Evolutionary conservation across 1,140 invertebrate genomes (phyloP), one percentile per base, ranked within the genome.

Genomic region (Scaptomyza graminum): DNA sequence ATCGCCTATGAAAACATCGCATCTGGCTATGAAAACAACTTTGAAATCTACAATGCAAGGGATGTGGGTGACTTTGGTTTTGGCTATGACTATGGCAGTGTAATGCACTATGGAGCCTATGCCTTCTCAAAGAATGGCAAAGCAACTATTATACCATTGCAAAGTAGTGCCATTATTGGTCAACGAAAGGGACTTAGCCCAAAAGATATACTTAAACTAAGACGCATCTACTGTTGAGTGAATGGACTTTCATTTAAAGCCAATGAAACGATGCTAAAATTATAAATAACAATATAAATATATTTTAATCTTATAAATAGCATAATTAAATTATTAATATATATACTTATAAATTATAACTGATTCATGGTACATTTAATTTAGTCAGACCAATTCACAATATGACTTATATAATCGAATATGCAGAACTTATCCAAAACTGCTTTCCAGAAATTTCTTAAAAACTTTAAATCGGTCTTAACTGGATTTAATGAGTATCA

Each of bases 41-140:
- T 94, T 72, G 84, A 92, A 2, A 93, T 93, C 56, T 79, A 74
- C 12, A 63, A 70, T 3, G 90, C 78, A 0, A 91, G 93, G 0
- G 92, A 90, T 3, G 57, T 51, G 3, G 39, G 34, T 6, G 91
- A 93, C 60, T 94, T 92, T 52, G 90, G 92, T 0, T 62, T 92
- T 28, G 75, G 76, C 12, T 95, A 95, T 67, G 95, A 95, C 87
- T 95, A 95, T 70, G 78, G 82, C 0, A 95, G 94, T 65, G 89
- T 95, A 2, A 95, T 95, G 95, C 95, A 95, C 73, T 95, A 95
- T 71, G 93, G 93, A 44, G 77, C 93, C 3, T 94, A 92, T 47
- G 95, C 95, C 0, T 97, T 97, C 90, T 95, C 95, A 0, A 93
- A 82, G 46, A 96, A 96, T 84, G 94, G 94, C 9, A 85, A 93